Evolutionary conservation across 2,113 vertebrate species (phyloP), one percentile per base, ranked within the genome.

Genomic region (Megaptera novaeangliae): DNA sequence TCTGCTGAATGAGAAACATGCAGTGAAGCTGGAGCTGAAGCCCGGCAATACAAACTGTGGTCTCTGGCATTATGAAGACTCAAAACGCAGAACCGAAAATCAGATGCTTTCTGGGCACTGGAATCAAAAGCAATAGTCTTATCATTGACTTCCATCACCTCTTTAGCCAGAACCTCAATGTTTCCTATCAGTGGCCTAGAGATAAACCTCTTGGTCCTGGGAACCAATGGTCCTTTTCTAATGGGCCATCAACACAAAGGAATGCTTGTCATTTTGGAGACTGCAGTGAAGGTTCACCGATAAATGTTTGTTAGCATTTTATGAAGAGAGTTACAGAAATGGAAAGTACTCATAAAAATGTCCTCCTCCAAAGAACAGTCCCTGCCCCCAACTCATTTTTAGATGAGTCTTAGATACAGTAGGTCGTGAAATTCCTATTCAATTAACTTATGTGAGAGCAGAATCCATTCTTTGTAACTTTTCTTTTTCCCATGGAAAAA

Each of bases 241-340:
- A 97, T 88, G 89, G 96, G 34, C 80, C 86, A 92, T 97, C 75
- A 39, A 12, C 31, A 82, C 82, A 88, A 52, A 96, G 25, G 61
- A 72, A 95, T 44, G 80, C 57, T 90, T 94, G 92, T 92, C 74
- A 80, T 69, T 74, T 95, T n/a, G 46, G 89, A 31, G 39, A 90
- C 71, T 57, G 46, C 88, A 44, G 46, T 59, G 72, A 96, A 83
- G 61, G 87, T 74, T 97, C 75, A 75, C 66, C 86, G 72, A 74
- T 75, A 97, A 97, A 81, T 94, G 59, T 78, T 69, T 93, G 52
- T 95, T 96, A 96, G 78, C 25, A 39, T 61, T 97, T 92, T 90
- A 20, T 25, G 81, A 91, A 86, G 95, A 96, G 63, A 97, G 74
- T 36, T 41, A 63, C 29, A 44, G 44, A 96, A 84, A 85, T 75